Percentiles rank a stretch among this genome's conserved stretches.
Conservation (phyloP, 2,888 invertebrate species). For the Noctua janthe region DNA sequence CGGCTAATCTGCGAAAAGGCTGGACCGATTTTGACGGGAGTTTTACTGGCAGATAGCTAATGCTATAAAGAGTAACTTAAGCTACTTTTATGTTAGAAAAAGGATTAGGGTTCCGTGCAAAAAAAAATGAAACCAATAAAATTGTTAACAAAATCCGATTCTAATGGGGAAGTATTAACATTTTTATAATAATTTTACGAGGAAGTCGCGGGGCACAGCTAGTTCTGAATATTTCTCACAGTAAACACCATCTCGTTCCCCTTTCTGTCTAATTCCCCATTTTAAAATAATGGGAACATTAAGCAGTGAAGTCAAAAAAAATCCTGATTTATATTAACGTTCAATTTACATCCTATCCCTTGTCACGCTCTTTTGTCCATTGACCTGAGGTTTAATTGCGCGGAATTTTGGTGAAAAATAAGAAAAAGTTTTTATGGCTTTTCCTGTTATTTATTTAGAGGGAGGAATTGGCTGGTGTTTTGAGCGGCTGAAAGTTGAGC, state of each 20-base stretch:
- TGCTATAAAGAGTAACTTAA: no score
- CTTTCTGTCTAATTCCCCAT: neutral
- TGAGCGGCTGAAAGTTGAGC: neutral
- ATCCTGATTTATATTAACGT: slow-evolving; percentile 34
- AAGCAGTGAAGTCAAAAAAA: slow-evolving; percentile 10
- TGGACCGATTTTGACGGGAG: no score
- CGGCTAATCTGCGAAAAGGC: no score
- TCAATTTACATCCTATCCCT: slow-evolving; percentile 18
- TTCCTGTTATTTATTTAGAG: slow-evolving; percentile 8
- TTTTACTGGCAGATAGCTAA: no score
- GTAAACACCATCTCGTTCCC: neutral
- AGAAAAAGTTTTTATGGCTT: slow-evolving; percentile 1
- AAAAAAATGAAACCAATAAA: no score
- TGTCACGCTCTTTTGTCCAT: slow-evolving; percentile 5
- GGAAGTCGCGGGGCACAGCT: no score
- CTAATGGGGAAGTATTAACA: no score
- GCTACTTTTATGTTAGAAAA: no score
- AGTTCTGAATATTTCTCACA: neutral
- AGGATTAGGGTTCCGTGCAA: no score
- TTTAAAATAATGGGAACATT: slow-evolving; percentile 3
- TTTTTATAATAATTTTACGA: no score
- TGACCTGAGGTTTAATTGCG: slow-evolving; percentile 34
- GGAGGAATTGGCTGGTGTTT: neutral
- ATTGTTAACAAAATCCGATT: no score
- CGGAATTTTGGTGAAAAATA: slow-evolving; percentile 20